Conservation (phyloP, 2,113 vertebrate species). For the Crotalus tigris region DNA sequence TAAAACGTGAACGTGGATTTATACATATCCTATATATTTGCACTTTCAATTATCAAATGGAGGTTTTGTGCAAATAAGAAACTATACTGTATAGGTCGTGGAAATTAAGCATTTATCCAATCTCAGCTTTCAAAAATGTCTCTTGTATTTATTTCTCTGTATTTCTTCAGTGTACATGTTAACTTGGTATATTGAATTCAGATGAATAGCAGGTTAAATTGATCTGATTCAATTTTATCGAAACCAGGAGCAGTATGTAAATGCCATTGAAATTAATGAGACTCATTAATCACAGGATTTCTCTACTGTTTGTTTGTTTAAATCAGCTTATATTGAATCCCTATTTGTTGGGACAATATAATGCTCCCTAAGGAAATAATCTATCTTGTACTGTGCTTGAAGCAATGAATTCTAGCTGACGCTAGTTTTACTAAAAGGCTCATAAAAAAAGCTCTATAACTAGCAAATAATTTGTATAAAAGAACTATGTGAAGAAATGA, state of each 20-base stretch:
- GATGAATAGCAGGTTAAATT: not conserved
- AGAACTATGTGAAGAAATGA: slow-evolving; percentile 46
- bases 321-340: not conserved
- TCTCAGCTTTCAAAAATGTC: not conserved
- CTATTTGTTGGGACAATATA: not conserved
- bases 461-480: slow-evolving; percentile 19
- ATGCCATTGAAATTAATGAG: not conserved
- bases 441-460: not conserved
- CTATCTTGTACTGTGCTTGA: not conserved
- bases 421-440: not conserved
- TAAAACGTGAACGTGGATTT: not conserved
- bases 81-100: not conserved
- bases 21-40: not conserved
- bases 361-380: not conserved
- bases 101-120: not conserved
- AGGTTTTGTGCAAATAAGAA: not conserved
- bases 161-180: not conserved
- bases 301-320: not conserved
- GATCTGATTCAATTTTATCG: not conserved
- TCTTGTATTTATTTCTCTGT: not conserved
- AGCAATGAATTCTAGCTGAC: not conserved
- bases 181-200: not conserved
- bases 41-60: not conserved
- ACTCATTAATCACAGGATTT: not conserved
- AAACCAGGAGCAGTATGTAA: not conserved